phyloP scores from a whole-genome alignment of 2,888 invertebrate species.

The Diabrotica balteata region DNA sequence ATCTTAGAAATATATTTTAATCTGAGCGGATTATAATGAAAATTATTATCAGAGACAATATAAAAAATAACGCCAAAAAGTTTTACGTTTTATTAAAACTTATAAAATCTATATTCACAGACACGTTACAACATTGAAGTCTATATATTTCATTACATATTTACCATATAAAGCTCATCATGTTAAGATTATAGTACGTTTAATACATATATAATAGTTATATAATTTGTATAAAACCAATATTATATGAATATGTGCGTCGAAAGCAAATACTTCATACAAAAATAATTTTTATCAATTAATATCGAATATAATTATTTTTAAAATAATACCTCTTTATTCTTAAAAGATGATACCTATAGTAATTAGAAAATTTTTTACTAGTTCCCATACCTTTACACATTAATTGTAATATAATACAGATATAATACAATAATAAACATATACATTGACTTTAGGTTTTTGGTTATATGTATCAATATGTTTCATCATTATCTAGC shows the following conservation, averaged over 20 bases:
- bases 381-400: too few species aligned
- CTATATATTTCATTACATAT: slow-evolving; percentile 38
- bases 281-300: slow-evolving; percentile 19
- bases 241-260: slow-evolving; percentile 6
- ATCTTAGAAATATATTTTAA: too few species aligned
- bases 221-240: slow-evolving; percentile 21
- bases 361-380: too few species aligned
- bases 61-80: neutral
- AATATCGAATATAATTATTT: slow-evolving; percentile 13
- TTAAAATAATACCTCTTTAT: slow-evolving; percentile 10
- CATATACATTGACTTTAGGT: too few species aligned
- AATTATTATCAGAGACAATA: too few species aligned
- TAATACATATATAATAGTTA: slow-evolving; percentile 10
- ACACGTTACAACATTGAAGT: slow-evolving; percentile 37
- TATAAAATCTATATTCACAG: slow-evolving; percentile 49
- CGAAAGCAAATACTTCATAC: slow-evolving; percentile 20
- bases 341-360: slow-evolving; percentile 9
- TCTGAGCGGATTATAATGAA: too few species aligned
- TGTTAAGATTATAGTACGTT: slow-evolving; percentile 12
- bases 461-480: too few species aligned
- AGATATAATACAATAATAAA: too few species aligned
- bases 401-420: too few species aligned
- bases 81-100: slow-evolving; percentile 49
- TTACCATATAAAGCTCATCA: slow-evolving; percentile 41
- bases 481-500: too few species aligned